Base-by-base conservation (phyloP, 2,888 invertebrate genomes). In the Tortrix viridana region DNA sequence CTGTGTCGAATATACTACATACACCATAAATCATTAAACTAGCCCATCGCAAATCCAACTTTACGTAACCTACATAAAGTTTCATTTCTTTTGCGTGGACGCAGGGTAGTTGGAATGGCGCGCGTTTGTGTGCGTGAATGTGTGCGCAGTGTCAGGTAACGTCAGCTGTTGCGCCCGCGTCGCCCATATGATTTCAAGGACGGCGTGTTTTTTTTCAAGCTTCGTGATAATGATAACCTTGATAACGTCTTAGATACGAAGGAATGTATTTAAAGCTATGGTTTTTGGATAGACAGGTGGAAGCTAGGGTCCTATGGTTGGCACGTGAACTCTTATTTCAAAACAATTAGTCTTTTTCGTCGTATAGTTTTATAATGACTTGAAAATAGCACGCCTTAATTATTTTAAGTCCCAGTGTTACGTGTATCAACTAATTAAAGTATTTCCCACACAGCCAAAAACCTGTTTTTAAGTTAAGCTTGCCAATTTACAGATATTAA, bases 111-210 rank as follows among this genome's bases (percentile, higher is more conserved):
- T 9, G 44, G 44, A 44, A 19, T 16, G 18, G 16, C 41, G 37
- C 14, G 1, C 23, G 37, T 3, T 5, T 53, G 64, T 67, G 65
- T 70, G 70, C 47, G 68, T 68, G 50, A 20, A 67, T 56, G 61
- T 47, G 53, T 65, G 55, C 18, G 69, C 69, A 69, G 75, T 69
- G 77, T 74, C 75, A 74, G 76, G 65, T 77, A 90, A 75, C 84
- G 87, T 91, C 91, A 91, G 91, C 91, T 91, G 91, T 90, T 85
- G 81, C 77, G 71, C 81, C 66, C 61, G 77, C 79, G 79, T 82
- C 81, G 78, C 84, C 88, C 91, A 92, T 89, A 90, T 92, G 91
- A 92, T 84, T 85, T 90, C 89, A 92, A 92, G 91, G 91, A 81
- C 90, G 81, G 69, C 75, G 69, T 76, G 85, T 81, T 77, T 73